These are phyloP conservation scores for Drosophila melanica DNA, from an alignment of 1,140 invertebrate species.

Conservation along the genomic window DNA sequence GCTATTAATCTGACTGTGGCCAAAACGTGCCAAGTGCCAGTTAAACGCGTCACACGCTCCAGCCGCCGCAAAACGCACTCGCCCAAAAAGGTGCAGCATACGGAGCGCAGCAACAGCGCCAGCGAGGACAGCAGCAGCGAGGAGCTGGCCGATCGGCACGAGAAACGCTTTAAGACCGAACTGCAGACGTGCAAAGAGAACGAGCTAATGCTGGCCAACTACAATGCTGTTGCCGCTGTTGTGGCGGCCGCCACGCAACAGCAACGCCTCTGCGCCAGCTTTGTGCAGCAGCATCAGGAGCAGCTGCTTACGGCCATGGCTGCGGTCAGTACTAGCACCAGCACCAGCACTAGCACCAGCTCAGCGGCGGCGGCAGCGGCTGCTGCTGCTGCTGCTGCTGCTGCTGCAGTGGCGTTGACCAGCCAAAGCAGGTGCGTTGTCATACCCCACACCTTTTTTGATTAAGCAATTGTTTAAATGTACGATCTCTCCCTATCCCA, in stretches of 20 bases:
- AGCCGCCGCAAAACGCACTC: constrained; percentile 68
- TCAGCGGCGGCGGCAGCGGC: constrained; percentile 8
- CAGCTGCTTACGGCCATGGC: constrained; percentile 54
- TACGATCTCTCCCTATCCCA: too few species aligned
- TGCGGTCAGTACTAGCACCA: constrained; percentile 12
- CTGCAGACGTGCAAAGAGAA: constrained; percentile 49
- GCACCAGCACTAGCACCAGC: constrained; percentile 21
- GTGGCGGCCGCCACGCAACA: constrained; percentile 58
- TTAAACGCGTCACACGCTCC: constrained; percentile 45
- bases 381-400: constrained; percentile 8
- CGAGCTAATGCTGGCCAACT: constrained; percentile 68
- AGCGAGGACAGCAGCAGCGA: constrained; percentile 48
- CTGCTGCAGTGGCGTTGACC: neutral
- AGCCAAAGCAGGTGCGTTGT: constrained; percentile 39
- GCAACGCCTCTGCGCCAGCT: constrained; percentile 43
- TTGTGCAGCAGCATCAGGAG: constrained; percentile 56
- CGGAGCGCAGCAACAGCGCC: constrained; percentile 27
- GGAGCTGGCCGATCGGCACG: constrained; percentile 25
- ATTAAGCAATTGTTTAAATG: neutral
- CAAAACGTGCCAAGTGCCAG: constrained; percentile 32
- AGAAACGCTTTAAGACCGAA: constrained; percentile 55
- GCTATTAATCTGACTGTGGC: constrained; percentile 60
- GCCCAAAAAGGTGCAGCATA: constrained; percentile 66
- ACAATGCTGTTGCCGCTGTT: constrained; percentile 65
- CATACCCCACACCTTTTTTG: neutral